Evolutionary conservation across 2,888 invertebrate species (phyloP).

Genomic region (Crepidodera aurea): DNA sequence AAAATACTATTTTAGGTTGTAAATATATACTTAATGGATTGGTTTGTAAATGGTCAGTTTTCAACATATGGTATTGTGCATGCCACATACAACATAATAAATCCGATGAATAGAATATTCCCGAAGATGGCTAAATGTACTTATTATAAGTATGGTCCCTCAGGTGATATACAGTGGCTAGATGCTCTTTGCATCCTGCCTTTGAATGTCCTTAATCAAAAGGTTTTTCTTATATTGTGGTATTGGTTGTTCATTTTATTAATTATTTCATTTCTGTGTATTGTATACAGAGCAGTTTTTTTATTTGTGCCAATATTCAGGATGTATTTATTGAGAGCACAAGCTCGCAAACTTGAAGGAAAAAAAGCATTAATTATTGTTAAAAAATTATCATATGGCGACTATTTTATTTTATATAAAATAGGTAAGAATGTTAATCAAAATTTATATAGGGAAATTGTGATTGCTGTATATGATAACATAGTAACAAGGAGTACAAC

Average conservation of each 20-base stretch:
- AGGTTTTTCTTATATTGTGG: constrained; percentile 78
- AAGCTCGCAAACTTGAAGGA: constrained; percentile 65
- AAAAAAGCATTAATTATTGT: constrained; percentile 64
- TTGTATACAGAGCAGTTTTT: constrained; percentile 71
- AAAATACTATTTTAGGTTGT: constrained; percentile 68
- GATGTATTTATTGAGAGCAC: constrained; percentile 69
- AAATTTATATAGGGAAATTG: constrained; percentile 70
- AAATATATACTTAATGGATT: constrained; percentile 74
- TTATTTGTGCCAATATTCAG: constrained; percentile 68
- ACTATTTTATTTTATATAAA: constrained; percentile 81
- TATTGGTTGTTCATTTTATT: constrained; percentile 76
- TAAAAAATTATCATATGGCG: constrained; percentile 69
- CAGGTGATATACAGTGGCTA: constrained; percentile 66
- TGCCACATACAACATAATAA: constrained; percentile 60
- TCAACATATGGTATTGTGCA: constrained; percentile 67
- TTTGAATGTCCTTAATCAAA: constrained; percentile 81
- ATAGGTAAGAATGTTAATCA: constrained; percentile 81
- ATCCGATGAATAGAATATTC: constrained; percentile 73
- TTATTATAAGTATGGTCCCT: constrained; percentile 67
- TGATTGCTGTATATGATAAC: constrained; percentile 53
- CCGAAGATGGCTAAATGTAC: constrained; percentile 75
- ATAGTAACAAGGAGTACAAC: constrained; percentile 32
- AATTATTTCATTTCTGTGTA: constrained; percentile 67
- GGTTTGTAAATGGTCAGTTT: constrained; percentile 71
- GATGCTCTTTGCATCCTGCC: constrained; percentile 79